Evolutionary conservation across 1,140 invertebrate species (phyloP).

Genomic region (Diachasmimorpha longicaudata): DNA sequence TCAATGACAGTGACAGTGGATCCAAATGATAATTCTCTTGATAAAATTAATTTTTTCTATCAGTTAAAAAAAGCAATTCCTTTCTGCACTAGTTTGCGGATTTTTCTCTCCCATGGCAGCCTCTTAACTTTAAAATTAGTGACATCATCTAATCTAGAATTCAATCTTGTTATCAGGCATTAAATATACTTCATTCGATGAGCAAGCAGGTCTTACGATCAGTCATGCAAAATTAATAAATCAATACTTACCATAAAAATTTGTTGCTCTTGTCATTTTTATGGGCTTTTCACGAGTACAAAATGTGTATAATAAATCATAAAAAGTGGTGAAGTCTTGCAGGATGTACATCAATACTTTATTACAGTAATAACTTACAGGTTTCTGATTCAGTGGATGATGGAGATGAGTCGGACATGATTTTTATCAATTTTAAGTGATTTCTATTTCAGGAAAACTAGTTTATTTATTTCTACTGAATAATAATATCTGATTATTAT

Average conservation of each 20-base stretch:
- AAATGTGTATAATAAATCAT: neutral
- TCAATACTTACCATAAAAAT: neutral
- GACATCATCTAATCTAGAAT: neutral
- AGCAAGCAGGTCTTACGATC: neutral
- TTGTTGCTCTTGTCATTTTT: neutral
- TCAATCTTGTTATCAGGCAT: neutral
- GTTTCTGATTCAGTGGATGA: neutral
- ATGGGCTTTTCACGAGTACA: neutral
- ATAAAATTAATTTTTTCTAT: no score
- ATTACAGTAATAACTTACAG: neutral
- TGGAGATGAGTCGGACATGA: neutral
- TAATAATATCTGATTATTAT: neutral
- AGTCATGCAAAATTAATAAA: neutral
- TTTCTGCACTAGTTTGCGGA: no score
- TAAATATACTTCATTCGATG: neutral
- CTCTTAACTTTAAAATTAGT: conserved; percentile 29
- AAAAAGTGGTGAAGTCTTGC: neutral
- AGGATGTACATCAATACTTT: conserved; percentile 5
- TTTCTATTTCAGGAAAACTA: neutral
- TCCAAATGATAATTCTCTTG: no score
- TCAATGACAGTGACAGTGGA: no score
- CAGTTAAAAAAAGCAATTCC: no score
- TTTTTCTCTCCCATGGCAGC: no score
- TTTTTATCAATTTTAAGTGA: neutral
- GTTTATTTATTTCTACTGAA: no score